Conservation (phyloP, 1,140 invertebrate species). For the Magallana angulata region DNA sequence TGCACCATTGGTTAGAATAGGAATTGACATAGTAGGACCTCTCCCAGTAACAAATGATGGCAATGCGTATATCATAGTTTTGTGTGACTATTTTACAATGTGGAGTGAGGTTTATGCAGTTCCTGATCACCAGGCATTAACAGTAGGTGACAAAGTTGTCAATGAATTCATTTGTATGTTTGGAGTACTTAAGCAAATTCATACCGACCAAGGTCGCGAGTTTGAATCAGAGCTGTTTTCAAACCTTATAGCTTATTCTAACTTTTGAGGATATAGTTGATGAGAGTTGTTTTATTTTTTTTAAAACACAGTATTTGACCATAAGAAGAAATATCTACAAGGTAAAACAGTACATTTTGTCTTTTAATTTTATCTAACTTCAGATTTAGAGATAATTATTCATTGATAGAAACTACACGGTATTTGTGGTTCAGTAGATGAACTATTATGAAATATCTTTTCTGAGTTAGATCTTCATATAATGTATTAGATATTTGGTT, state of each 20-base stretch:
- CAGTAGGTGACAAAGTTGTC: slow-evolving; percentile 14
- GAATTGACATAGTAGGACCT: slow-evolving; percentile 57
- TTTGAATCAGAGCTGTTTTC: too few relatives aligned
- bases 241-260: too few relatives aligned
- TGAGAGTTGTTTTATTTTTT: neutral
- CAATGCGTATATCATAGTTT: slow-evolving; percentile 68
- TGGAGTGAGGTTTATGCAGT: slow-evolving; percentile 11
- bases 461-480: neutral
- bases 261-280: too few relatives aligned
- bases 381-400: neutral
- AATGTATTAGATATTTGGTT: neutral
- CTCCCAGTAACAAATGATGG: slow-evolving; percentile 47
- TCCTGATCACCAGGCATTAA: neutral
- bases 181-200: too few relatives aligned
- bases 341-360: neutral
- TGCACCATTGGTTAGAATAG: slow-evolving; percentile 47
- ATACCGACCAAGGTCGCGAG: too few relatives aligned
- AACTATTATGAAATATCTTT: neutral
- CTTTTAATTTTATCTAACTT: neutral
- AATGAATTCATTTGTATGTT: too few relatives aligned
- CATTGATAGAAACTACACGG: neutral
- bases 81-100: slow-evolving; percentile 56
- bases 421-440: slow-evolving; percentile 3
- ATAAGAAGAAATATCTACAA: neutral
- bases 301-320: neutral